phyloP scores from a whole-genome alignment of 2,113 vertebrate genomes.

The Podilymbus podiceps region DNA sequence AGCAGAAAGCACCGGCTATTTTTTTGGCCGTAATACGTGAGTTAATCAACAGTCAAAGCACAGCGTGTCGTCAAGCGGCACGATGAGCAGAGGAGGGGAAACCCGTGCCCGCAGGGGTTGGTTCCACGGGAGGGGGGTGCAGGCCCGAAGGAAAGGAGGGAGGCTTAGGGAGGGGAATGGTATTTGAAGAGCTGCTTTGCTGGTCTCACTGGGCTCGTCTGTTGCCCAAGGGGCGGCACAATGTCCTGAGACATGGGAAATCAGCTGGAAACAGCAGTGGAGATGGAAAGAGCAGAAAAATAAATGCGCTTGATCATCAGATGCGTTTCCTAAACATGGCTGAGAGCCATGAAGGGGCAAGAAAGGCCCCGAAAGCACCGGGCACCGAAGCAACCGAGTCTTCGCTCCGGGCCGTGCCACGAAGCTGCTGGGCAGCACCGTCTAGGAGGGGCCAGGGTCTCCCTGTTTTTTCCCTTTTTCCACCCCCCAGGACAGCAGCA shows the following conservation, averaged over 20 bases:
- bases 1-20: rapidly evolving
- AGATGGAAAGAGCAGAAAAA: neutral
- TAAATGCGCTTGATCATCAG: neutral
- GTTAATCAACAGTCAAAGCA: neutral
- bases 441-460: rapidly evolving
- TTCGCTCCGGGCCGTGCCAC: neutral
- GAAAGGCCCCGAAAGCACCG: neutral
- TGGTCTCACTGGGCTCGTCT: neutral
- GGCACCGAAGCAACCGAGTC: neutral
- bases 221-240: rapidly evolving
- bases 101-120: rapidly evolving
- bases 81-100: neutral
- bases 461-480: neutral
- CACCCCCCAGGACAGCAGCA: neutral
- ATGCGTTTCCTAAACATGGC: neutral
- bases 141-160: neutral
- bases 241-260: neutral
- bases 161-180: neutral
- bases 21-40: neutral
- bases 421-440: neutral
- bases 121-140: neutral
- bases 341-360: neutral
- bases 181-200: neutral
- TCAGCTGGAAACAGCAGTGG: neutral
- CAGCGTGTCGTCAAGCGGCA: rapidly evolving